Conservation (phyloP, 2,888 invertebrate genomes). For the Drosophila mercatorum region DNA sequence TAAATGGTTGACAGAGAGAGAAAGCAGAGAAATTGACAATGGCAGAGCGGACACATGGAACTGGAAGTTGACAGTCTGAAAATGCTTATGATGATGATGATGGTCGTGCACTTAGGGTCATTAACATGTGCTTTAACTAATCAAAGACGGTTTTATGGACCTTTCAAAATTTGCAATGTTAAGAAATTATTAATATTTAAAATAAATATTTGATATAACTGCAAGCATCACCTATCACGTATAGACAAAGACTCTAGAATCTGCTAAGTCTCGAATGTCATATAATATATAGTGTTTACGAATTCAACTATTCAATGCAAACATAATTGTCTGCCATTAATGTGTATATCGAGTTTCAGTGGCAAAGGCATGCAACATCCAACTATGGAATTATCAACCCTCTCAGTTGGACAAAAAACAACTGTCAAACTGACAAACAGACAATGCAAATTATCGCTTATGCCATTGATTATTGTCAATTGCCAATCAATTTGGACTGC, state of each 20-base stretch:
- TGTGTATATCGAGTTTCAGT: conserved; percentile 16
- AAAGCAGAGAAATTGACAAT: not conserved
- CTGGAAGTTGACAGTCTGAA: conserved; percentile 18
- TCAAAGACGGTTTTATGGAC: not conserved
- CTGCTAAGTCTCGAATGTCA: no score
- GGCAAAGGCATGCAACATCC: conserved; percentile 8
- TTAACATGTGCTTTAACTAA: not conserved
- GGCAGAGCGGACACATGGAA: not conserved
- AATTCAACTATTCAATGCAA: conserved; percentile 2
- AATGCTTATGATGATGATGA: conserved; percentile 23
- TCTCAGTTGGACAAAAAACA: conserved; percentile 21
- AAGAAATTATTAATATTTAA: not conserved
- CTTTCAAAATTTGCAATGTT: no score
- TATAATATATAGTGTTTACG: no score
- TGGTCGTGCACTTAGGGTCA: not conserved
- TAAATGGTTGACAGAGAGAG: not conserved
- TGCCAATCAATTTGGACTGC: conserved; percentile 64
- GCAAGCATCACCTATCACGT: no score
- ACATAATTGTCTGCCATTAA: conserved; percentile 14
- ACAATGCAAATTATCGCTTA: conserved; percentile 77
- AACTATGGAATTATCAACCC: conserved; percentile 31
- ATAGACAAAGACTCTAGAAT: no score
- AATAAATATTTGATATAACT: not conserved
- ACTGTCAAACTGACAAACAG: conserved; percentile 33
- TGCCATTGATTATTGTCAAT: conserved; percentile 76